phyloP scores from a whole-genome alignment of 2,797 vertebrate genomes.

The Coreius guichenoti region DNA sequence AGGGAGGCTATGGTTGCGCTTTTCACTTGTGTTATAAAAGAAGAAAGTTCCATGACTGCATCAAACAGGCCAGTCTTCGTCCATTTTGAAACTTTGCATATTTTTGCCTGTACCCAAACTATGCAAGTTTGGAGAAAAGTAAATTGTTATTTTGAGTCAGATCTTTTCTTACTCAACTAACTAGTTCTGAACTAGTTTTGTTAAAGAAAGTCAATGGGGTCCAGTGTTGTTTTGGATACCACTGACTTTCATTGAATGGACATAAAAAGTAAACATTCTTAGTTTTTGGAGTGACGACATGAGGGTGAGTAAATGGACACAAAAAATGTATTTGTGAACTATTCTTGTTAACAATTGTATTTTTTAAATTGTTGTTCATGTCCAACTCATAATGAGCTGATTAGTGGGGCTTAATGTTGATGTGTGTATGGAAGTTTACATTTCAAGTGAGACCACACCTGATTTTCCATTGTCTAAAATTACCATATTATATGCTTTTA shows the following conservation, averaged over 20 bases:
- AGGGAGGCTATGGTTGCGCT: neutral
- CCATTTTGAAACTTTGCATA: constrained; percentile 43
- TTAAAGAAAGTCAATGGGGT: neutral
- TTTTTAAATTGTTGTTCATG: neutral
- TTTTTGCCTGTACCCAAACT: constrained; percentile 7
- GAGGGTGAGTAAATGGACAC: neutral
- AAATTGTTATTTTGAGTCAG: neutral
- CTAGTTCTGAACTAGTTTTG: too few relatives aligned
- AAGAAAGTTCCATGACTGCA: constrained; percentile 47
- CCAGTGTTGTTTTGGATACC: too few relatives aligned
- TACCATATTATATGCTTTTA: neutral
- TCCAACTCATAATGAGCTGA: neutral
- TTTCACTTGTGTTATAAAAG: constrained; percentile 34
- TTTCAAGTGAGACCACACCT: constrained; percentile 22
- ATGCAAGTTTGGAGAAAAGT: neutral
- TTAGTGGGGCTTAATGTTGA: neutral
- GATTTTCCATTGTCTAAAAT: neutral
- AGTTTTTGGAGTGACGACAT: neutral
- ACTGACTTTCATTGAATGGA: neutral
- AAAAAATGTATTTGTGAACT: neutral
- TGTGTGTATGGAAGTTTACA: neutral
- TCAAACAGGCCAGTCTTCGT: constrained; percentile 49
- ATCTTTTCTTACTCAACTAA: too few relatives aligned
- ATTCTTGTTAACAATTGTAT: neutral
- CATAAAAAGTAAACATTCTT: neutral